Conservation (phyloP, 1,140 invertebrate species). For the Leptinotarsa undecemlineata region DNA sequence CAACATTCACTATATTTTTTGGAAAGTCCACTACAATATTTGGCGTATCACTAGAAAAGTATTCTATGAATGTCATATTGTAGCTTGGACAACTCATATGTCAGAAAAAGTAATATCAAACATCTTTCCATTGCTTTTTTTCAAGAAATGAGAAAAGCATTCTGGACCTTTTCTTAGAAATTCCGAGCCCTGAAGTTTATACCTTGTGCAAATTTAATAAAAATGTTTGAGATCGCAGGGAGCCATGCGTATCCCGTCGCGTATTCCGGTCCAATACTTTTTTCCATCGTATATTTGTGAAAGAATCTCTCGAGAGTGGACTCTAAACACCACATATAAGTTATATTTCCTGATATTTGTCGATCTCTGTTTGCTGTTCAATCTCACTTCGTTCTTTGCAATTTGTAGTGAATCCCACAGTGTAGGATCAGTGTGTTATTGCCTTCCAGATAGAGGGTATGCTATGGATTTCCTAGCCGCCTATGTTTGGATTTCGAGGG, state of each 20-base stretch:
- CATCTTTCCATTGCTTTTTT: no score
- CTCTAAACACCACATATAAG: conserved; percentile 25
- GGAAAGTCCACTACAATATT: no score
- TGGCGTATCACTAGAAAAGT: no score
- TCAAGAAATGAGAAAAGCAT: neutral
- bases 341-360: conserved; percentile 23
- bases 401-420: conserved; percentile 21
- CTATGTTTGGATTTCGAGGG: conserved; percentile 20
- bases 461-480: conserved; percentile 19
- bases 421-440: conserved; percentile 24
- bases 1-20: no score
- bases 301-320: conserved; percentile 24
- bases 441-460: conserved; percentile 16
- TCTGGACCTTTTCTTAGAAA: neutral
- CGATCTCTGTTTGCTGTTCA: conserved; percentile 22
- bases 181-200: neutral
- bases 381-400: conserved; percentile 18
- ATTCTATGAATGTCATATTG: no score
- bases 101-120: no score
- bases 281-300: neutral
- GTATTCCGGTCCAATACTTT: neutral
- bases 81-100: no score
- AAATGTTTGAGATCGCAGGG: conserved; percentile 9
- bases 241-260: no score
- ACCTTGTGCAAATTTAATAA: conserved; percentile 26